phyloP scores from a whole-genome alignment of 2,113 vertebrate genomes.

The Trogon surrucura region DNA sequence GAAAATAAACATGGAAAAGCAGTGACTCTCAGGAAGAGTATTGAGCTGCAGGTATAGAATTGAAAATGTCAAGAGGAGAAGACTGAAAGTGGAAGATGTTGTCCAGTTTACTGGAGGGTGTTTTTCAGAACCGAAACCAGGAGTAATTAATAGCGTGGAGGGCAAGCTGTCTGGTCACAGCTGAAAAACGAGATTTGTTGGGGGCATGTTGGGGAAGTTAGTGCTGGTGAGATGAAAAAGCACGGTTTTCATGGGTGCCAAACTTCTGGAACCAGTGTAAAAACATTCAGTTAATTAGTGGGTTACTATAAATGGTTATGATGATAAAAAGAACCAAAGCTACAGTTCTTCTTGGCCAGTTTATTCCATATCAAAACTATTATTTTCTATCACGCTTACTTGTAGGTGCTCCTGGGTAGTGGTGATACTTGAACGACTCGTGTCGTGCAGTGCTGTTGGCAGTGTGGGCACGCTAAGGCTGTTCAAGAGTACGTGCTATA shows the following conservation, averaged over 20 bases:
- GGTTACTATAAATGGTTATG: background rate
- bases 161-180: background rate
- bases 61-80: background rate
- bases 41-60: background rate
- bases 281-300: background rate
- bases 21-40: background rate
- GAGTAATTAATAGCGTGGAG: background rate
- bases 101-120: background rate
- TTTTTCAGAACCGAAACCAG: slow-evolving; percentile 6
- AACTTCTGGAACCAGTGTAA: background rate
- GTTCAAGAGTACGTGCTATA: background rate
- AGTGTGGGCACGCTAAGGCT: background rate
- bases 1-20: slow-evolving; percentile 41
- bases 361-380: background rate
- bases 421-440: background rate
- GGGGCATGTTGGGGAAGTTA: background rate
- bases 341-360: background rate
- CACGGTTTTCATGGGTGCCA: background rate
- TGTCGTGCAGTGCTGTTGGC: background rate
- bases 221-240: background rate
- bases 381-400: background rate
- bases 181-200: background rate
- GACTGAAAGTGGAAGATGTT: background rate
- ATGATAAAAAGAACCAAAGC: background rate
- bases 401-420: background rate